Percentiles rank a stretch among this genome's conserved stretches.
Evolutionary conservation across 2,113 vertebrate species (phyloP).

Genomic region (Crocuta crocuta): DNA sequence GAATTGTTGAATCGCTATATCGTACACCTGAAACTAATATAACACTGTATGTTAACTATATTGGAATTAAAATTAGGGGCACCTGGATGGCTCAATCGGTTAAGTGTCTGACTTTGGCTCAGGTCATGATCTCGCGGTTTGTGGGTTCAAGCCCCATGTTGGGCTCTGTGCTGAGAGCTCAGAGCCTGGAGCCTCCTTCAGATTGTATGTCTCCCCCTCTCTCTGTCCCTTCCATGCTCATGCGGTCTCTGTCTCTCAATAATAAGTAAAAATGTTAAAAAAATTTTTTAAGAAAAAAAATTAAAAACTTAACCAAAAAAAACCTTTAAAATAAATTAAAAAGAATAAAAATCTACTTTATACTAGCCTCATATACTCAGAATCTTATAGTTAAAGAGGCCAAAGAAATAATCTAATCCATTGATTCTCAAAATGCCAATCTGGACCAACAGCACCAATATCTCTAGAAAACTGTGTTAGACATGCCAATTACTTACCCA

Average conservation of each 20-base stretch:
- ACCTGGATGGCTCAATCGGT: no score
- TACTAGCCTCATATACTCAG: not conserved
- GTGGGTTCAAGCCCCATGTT: no score
- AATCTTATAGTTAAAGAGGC: not conserved
- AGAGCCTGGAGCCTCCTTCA: no score
- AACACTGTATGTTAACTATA: not conserved
- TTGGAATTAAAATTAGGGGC: no score
- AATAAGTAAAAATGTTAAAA: no score
- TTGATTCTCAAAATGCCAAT: not conserved
- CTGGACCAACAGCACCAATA: not conserved
- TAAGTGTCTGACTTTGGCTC: no score
- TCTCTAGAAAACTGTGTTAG: not conserved
- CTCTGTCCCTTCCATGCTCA: no score
- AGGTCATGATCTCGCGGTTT: no score
- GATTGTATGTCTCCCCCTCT: no score
- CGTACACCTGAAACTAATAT: not conserved
- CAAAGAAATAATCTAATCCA: not conserved
- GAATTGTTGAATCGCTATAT: not conserved
- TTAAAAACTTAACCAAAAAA: not conserved
- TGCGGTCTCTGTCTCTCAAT: no score
- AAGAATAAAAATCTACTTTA: conserved; percentile 44
- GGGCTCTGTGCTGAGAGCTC: no score
- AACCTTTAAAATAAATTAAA: not conserved
- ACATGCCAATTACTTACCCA: not conserved
- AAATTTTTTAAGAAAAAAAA: not conserved